Percentiles rank a stretch among this genome's conserved stretches.
Evolutionary conservation across 2,113 vertebrate species (phyloP).

Genomic region (Synodontis membranacea): DNA sequence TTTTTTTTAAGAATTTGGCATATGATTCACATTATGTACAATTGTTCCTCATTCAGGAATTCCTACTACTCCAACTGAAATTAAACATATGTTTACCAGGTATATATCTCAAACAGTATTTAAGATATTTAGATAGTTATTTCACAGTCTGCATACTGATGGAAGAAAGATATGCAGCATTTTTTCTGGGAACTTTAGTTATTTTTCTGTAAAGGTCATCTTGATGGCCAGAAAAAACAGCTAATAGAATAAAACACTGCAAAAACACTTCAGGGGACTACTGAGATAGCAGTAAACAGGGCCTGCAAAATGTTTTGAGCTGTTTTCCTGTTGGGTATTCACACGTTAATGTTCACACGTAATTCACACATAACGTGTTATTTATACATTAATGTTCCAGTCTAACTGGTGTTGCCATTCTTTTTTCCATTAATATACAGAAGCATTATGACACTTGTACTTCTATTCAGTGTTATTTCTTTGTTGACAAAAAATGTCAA

Average conservation of each 20-base stretch:
- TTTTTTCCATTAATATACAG: not conserved
- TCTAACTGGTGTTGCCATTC: not conserved
- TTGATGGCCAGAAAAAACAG: not conserved
- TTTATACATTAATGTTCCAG: not conserved
- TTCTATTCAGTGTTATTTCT: not conserved
- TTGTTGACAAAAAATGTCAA: not conserved
- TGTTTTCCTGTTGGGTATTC: not conserved
- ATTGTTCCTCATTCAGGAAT: conserved; percentile 15
- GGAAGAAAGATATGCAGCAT: not conserved
- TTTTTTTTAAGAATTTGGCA: not conserved
- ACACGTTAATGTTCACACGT: not conserved
- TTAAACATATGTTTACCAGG: conserved; percentile 24
- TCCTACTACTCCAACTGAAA: not conserved
- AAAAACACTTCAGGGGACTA: not conserved
- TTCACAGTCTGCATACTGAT: not conserved
- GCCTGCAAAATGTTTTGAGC: not conserved
- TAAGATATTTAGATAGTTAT: not conserved
- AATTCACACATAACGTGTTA: too few relatives aligned
- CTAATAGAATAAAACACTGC: not conserved
- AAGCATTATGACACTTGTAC: not conserved
- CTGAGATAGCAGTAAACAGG: not conserved
- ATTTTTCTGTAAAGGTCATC: not conserved
- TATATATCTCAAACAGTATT: conserved; percentile 6
- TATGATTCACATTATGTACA: not conserved
- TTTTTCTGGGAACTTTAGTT: not conserved